These are phyloP conservation scores for Tanytarsus gracilentus DNA, from an alignment of 2,888 invertebrate species.

Conservation along the genomic window DNA sequence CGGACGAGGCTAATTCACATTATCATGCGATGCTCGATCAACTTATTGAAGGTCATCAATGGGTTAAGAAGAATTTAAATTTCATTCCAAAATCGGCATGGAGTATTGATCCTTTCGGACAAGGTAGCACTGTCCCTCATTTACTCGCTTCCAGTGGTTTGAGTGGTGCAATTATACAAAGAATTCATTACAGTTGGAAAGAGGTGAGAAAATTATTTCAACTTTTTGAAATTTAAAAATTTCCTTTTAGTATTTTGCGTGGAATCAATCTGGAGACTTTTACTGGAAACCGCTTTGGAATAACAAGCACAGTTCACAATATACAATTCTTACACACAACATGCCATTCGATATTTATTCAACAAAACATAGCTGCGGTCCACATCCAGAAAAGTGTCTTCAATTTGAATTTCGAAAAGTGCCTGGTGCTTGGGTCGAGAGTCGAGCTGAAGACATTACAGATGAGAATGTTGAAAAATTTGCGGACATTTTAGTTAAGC, in stretches of 20 bases:
- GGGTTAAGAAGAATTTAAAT: constrained; percentile 75
- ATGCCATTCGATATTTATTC: constrained; percentile 95
- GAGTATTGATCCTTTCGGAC: constrained; percentile 97
- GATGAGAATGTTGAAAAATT: constrained; percentile 75
- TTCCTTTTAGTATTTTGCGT: constrained; percentile 81
- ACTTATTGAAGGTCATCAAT: constrained; percentile 84
- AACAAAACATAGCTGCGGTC: constrained; percentile 92
- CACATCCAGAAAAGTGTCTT: constrained; percentile 79
- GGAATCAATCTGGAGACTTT: constrained; percentile 80
- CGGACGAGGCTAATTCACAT: constrained; percentile 86
- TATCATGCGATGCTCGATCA: constrained; percentile 85
- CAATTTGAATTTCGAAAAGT: constrained; percentile 84
- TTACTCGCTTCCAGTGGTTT: constrained; percentile 75
- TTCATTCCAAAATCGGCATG: constrained; percentile 74
- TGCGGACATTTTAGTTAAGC: constrained; percentile 75
- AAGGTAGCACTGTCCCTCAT: constrained; percentile 89
- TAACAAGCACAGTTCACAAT: constrained; percentile 34
- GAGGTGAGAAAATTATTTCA: constrained; percentile 39
- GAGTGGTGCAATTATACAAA: constrained; percentile 80
- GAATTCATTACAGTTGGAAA: constrained; percentile 94
- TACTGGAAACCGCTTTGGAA: constrained; percentile 84
- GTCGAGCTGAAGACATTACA: constrained; percentile 71
- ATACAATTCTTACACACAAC: constrained; percentile 73
- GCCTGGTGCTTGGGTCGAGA: constrained; percentile 80
- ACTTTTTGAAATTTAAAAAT: too few species aligned